Base-by-base conservation (phyloP, 2,888 invertebrate species). In the Archips xylosteana region DNA sequence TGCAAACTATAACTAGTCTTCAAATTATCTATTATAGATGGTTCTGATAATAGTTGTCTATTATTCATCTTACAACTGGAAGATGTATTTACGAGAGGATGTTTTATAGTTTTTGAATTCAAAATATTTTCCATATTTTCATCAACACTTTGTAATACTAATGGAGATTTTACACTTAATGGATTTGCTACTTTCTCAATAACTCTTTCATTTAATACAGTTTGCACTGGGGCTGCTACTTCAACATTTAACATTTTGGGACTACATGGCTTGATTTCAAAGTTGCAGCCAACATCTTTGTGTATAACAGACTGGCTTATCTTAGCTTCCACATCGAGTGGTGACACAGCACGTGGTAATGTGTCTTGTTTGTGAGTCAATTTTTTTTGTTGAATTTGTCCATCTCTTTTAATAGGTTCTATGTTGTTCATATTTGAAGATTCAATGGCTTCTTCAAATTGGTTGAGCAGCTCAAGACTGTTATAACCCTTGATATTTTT, bases 231-330 rank as follows among this genome's bases (percentile, higher is more conserved):
- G 75, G 93, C 84, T 51, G 93, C 92, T 70, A 90, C 79, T 84
- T 93, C 91, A 36, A 89, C 92, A 88, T 92, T 93, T 76, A 94
- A 81, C 91, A 94, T 92, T 88, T 92, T 90, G 69, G 95, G 95
- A 83, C 94, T 95, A 78, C 94, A 95, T 39, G 94, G 95, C 77
- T 89, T 94, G 75, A 95, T 94, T 87, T 95, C 95, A 87, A 94
- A 95, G 83, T 95, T 95, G 80, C 94, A 95, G 42, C 94, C 93
- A 67, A 95, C 95, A 81, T 95, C 95, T 85, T 95, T 95, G 78
- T 94, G 94, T 76, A 95, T 95, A 36, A 95, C 90, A 12, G 95
- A 95, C 77, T 95, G 95, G 79, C 94, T 95, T 79, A 95, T 95
- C 87, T 95, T 95, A 62, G 94, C 87, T 86, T 95, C 95, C 51